Base-by-base conservation (phyloP, 2,113 vertebrate genomes). In the Bungarus multicinctus region DNA sequence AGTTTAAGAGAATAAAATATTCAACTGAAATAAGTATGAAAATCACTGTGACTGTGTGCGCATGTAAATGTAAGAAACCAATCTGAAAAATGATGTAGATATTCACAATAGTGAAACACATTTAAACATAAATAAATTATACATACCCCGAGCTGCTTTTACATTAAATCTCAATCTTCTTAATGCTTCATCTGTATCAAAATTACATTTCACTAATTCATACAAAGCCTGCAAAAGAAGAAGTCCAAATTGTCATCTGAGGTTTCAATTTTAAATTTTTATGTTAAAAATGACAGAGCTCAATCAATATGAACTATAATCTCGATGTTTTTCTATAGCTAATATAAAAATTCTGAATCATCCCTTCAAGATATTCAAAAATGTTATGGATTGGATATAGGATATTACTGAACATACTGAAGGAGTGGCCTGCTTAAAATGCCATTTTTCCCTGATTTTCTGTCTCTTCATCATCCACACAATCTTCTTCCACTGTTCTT, bases 181-280 rank as follows among this genome's bases (percentile, higher is more conserved):
- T 85, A 99, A 96, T 94, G 99, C 99, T 96, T 99, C 99, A 91
- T 99, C 99, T 91, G 98, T 98, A 95, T 99, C 98, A 97, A 99
- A 99, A 96, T 98, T 98, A 97, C 99, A 99, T 96, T 99, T 99
- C 88, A 99, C 99, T 92, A 99, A 97, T 93, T 99, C 99, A 96
- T 99, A 99, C 18, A 99, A 97, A 0, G 99, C 99, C 99, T 99
- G 92, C 11, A 94, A 96, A 90, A n/a, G n/a, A 3, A 90, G 81
- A 91, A 94, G 43, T n/a, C 10, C 53, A 50, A 14, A 58, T 64
- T 52, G 27, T 27, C 53, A 10, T 52, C 27, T 89, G 20, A 91
- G 47, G 27, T 22, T 88, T 86, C 60, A 69, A n/a, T n/a, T 69
- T 43, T 43, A 81, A 43, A 91, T 50, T 52, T 7, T 23, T 45